Conservation (phyloP, 2,888 invertebrate species). For the Lasioglossum marginatum region DNA sequence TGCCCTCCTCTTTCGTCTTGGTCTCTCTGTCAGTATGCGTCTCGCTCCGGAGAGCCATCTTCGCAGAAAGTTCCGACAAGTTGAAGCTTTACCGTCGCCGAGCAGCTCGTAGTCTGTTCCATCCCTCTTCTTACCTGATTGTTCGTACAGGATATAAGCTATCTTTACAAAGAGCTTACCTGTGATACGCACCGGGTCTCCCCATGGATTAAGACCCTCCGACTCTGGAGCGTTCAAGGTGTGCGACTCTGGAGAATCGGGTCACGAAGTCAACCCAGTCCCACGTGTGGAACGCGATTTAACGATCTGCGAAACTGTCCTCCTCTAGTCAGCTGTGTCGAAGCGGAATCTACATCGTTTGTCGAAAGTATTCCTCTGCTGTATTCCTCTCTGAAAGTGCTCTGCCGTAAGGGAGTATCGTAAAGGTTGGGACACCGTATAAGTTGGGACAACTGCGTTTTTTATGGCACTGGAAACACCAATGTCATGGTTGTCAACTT, state of each 20-base stretch:
- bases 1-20: neutral
- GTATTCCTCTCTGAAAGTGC: too few species aligned
- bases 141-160: conserved; percentile 60
- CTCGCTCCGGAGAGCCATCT: conserved; percentile 31
- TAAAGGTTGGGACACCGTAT: too few species aligned
- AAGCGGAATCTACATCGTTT: neutral
- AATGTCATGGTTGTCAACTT: too few species aligned
- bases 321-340: neutral
- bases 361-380: neutral
- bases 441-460: too few species aligned
- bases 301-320: conserved; percentile 16
- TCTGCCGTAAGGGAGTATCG: too few species aligned
- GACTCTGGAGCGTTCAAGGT: conserved; percentile 47
- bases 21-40: conserved; percentile 19
- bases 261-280: neutral
- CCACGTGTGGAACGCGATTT: conserved; percentile 16
- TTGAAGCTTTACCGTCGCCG: conserved; percentile 27
- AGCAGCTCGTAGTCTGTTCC: conserved; percentile 29
- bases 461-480: too few species aligned
- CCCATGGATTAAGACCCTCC: conserved; percentile 50
- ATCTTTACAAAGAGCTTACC: conserved; percentile 65
- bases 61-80: conserved; percentile 59
- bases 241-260: neutral
- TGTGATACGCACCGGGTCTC: conserved; percentile 62
- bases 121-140: conserved; percentile 29